Evolutionary conservation across 2,797 vertebrate genomes (phyloP).

Genomic region (Enteromius radiatus): DNA sequence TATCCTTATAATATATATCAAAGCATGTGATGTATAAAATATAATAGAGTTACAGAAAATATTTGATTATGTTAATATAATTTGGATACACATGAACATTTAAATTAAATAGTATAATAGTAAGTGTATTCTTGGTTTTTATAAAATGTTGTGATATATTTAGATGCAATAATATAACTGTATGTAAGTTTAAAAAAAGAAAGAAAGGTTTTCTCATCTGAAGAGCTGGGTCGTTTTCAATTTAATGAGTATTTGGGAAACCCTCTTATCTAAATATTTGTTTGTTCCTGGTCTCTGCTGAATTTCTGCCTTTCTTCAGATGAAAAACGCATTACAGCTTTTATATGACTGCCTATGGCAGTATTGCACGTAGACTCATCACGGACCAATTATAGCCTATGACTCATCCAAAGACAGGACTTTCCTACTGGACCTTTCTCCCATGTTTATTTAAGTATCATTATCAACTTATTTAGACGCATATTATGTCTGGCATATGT

Average conservation of each 20-base stretch:
- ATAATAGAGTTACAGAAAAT: background rate
- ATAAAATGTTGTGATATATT: background rate
- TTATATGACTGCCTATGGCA: background rate
- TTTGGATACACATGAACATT: background rate
- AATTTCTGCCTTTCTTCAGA: background rate
- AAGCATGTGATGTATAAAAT: background rate
- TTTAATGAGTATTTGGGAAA: background rate
- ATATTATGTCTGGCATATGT: background rate
- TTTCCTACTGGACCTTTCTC: slow-evolving; percentile 26
- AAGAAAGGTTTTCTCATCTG: background rate
- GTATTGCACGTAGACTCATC: slow-evolving; percentile 16
- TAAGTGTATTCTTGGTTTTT: background rate
- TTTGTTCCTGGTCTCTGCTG: background rate
- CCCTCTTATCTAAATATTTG: background rate
- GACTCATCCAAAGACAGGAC: slow-evolving; percentile 44
- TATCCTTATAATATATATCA: background rate
- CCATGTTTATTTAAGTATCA: slow-evolving; percentile 25
- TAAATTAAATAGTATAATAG: background rate
- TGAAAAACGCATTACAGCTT: background rate
- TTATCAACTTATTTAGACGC: slow-evolving; percentile 6
- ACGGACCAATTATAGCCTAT: slow-evolving; percentile 31
- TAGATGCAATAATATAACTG: background rate
- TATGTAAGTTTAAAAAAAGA: background rate
- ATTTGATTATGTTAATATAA: background rate
- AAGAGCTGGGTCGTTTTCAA: background rate